Evolutionary conservation across 2,888 invertebrate genomes (phyloP).

Genomic region (Brachycybe producta): DNA sequence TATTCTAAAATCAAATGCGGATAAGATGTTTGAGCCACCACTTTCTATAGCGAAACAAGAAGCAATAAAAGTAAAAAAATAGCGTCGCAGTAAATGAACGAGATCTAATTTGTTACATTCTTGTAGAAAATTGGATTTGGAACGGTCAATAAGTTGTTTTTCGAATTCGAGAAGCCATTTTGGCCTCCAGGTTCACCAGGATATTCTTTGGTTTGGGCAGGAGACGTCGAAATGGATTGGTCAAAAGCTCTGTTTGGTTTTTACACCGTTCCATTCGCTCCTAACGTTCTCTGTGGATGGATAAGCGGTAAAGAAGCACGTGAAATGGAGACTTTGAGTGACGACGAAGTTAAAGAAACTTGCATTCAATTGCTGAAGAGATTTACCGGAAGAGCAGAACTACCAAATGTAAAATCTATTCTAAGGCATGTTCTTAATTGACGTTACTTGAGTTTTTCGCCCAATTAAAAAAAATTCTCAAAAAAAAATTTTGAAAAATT

Average conservation of each 20-base stretch:
- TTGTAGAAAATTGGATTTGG: slow-evolving; percentile 46
- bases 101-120: background rate
- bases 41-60: slow-evolving; percentile 37
- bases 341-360: slow-evolving; percentile 42
- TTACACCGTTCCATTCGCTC: slow-evolving; percentile 49
- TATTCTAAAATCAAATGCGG: slow-evolving; percentile 29
- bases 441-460: background rate
- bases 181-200: slow-evolving; percentile 39
- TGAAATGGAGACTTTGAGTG: slow-evolving; percentile 46
- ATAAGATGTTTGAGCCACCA: slow-evolving; percentile 30
- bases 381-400: slow-evolving; percentile 1
- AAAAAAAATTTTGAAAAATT: no score
- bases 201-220: slow-evolving; percentile 52
- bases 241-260: slow-evolving; percentile 52
- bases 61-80: slow-evolving; percentile 7
- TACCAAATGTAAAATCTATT: background rate
- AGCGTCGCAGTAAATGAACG: no score
- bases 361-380: slow-evolving; percentile 40
- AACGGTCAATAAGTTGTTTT: slow-evolving; percentile 50
- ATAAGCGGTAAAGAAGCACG: slow-evolving; percentile 48
- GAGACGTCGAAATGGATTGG: slow-evolving; percentile 38
- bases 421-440: slow-evolving; percentile 5
- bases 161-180: slow-evolving; percentile 50
- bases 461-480: background rate
- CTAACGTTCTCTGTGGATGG: slow-evolving; percentile 53